Base-by-base conservation (phyloP, 2,797 vertebrate genomes). In the Helarctos malayanus region DNA sequence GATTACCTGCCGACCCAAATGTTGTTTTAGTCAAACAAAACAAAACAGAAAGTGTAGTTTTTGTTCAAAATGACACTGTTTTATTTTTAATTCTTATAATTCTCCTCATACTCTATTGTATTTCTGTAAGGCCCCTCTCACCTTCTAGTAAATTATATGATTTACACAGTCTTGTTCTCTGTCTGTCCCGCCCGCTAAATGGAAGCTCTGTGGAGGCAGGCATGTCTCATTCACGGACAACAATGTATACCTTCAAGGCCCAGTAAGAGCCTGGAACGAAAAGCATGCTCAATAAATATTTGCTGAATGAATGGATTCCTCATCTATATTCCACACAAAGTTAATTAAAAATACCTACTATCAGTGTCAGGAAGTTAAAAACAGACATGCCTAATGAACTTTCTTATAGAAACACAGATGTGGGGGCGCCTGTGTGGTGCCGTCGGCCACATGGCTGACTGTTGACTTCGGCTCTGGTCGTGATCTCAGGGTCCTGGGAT, bases 301-400 rank as follows among this genome's bases (percentile, higher is more conserved):
- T n/a, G 56, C 32, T 41, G 38, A 71, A 47, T 13, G 38, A 92
- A 80, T 18, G 52, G 65, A 69, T 80, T 88, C 83, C 61, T 52
- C 71, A 18, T 49, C 61, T 59, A 25, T 4, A 83, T 13, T 73
- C 57, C 56, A 71, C 54, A 47, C 5, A 52, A 35, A 71, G 14
- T 47, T 52, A 79, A 57, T 69, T 71, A 79, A 59, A 41, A 84
- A 65, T 45, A 79, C 32, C 21, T 88, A 13, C 32, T 47, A n/a
- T 61, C 56, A 35, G 61, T 65, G 65, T 82, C 15, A 14, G 75
- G 47, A 95, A 94, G 47, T 85, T 89, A 75, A 84, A 92, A 79
- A 84, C 7, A 47, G 54, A 65, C 73, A 52, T 52, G 69, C 47
- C n/a, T 71, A 21, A 75, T 29, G 69, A 69, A 69, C 52, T 71